Evolutionary conservation across 92 coral and sea anemone species (phyloP).

Genomic region (Ricordea florida): DNA sequence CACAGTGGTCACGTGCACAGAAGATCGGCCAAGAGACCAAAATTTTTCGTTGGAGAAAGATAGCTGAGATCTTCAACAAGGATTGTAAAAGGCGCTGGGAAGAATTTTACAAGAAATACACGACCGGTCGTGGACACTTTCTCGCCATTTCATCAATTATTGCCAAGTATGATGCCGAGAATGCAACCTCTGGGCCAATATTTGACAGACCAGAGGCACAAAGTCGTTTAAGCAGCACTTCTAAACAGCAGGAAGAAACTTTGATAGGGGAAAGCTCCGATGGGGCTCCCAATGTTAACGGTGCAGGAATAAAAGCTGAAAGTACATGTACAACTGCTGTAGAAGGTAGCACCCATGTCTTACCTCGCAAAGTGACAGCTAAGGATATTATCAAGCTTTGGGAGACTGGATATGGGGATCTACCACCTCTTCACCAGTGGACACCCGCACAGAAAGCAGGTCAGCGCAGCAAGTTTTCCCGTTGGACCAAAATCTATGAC

Average conservation of each 20-base stretch:
- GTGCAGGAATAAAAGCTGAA: not conserved
- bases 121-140: slow-evolving; percentile 83
- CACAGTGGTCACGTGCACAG: slow-evolving; percentile 95
- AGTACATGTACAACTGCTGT: slow-evolving; percentile 17
- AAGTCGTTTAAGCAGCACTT: slow-evolving; percentile 11
- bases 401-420: slow-evolving; percentile 87
- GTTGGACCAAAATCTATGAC: slow-evolving; percentile 99
- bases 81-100: slow-evolving; percentile 90
- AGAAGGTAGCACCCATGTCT: slow-evolving; percentile 51
- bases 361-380: slow-evolving; percentile 97
- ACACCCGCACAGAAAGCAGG: slow-evolving; percentile 94
- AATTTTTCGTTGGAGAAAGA: slow-evolving; percentile 97
- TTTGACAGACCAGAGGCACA: slow-evolving; percentile 51
- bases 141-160: slow-evolving; percentile 92
- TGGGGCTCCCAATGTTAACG: not conserved
- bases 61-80: slow-evolving; percentile 88
- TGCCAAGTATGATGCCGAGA: slow-evolving; percentile 88
- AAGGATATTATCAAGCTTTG: slow-evolving; percentile 91
- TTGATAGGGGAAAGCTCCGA: not conserved
- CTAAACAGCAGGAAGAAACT: not conserved
- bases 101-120: slow-evolving; percentile 71
- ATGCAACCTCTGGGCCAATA: slow-evolving; percentile 78
- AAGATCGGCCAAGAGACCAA: slow-evolving; percentile 99
- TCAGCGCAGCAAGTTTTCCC: slow-evolving; percentile 97
- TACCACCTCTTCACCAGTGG: slow-evolving; percentile 93